phyloP scores from a whole-genome alignment of 2,797 vertebrate genomes.

The Amblyopsis hoosieri region DNA sequence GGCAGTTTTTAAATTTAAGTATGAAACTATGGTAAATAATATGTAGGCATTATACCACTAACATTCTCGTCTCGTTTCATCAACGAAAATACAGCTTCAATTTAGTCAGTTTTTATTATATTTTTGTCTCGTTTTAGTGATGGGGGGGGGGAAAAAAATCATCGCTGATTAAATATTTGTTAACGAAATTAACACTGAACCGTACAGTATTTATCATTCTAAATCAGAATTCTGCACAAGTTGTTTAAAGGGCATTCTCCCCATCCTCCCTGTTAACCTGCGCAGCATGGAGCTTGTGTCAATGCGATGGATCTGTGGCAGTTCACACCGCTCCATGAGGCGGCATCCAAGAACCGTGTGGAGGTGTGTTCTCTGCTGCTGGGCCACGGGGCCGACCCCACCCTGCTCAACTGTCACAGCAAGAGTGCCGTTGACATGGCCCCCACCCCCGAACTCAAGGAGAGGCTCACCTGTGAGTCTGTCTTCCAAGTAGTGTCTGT shows the following conservation, averaged over 20 bases:
- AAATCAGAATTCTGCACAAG: no score
- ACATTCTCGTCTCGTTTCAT: no score
- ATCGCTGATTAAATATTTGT: no score
- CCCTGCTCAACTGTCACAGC: conserved; percentile 93
- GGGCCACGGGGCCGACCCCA: conserved; percentile 94
- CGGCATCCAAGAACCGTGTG: conserved; percentile 95
- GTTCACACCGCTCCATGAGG: conserved; percentile 95
- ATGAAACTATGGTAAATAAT: no score
- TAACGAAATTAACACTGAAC: no score
- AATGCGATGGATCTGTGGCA: conserved; percentile 99
- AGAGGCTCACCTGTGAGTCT: conserved; percentile 90
- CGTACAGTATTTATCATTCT: no score
- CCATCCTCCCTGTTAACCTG: background rate
- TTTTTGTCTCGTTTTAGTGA: no score
- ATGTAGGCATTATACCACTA: no score
- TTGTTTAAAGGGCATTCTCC: conserved; percentile 4
- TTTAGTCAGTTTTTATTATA: no score
- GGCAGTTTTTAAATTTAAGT: no score
- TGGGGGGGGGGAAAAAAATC: no score
- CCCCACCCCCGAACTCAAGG: conserved; percentile 93
- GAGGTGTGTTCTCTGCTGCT: conserved; percentile 95
- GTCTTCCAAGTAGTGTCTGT: background rate
- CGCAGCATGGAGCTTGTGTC: conserved; percentile 94
- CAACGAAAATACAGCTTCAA: no score
- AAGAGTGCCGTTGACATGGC: conserved; percentile 97